Evolutionary conservation across 2,888 invertebrate species (phyloP), one percentile per base, ranked within the genome.

Genomic region (Prenolepis imparis): DNA sequence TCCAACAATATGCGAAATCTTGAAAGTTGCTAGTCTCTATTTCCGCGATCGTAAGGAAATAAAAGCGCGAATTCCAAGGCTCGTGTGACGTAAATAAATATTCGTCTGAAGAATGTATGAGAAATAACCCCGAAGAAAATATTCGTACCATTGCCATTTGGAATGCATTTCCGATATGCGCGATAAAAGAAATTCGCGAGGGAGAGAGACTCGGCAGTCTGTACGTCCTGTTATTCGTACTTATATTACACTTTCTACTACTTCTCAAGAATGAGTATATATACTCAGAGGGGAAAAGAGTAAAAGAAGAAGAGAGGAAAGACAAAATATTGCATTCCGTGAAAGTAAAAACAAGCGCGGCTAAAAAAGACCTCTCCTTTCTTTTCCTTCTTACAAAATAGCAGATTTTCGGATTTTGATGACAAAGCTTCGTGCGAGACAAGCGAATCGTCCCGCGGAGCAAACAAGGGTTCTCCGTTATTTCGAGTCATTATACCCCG

Each of bases 101-200:
- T 67, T 66, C 52, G 55, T 41, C 11, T 6, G 52, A 70, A 28
- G n/a, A 70, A 82, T 12, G 39, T 48, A 55, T 32, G 66, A 52
- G 63, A 64, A 83, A 41, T 39, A 61, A 18, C 48, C 41, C 15
- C 8, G 57, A 24, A 3, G 41, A 21, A 18, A 72, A 48, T 24
- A 39, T 8, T 32, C 24, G 64, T 68, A 18, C 21, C 32, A 21
- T n/a, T 52, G 52, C n/a, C 36, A 9, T 59, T 24, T 67, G 68
- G 64, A 74, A 85, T 44, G 83, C 63, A 52, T 44, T 66, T 80
- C 41, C 81, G 39, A 48, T 32, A 18, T 48, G 41, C 28, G 24
- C 52, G 41, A 41, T 57, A 36, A 55, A 78, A 78, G 68, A 57
- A 78, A 67, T 15, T 28, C n/a, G 32, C 52, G 32, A n/a, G 18